Percentiles rank a stretch among this genome's conserved stretches.
phyloP scores from a whole-genome alignment of 2,888 invertebrate genomes.

The Netelia melanura region DNA sequence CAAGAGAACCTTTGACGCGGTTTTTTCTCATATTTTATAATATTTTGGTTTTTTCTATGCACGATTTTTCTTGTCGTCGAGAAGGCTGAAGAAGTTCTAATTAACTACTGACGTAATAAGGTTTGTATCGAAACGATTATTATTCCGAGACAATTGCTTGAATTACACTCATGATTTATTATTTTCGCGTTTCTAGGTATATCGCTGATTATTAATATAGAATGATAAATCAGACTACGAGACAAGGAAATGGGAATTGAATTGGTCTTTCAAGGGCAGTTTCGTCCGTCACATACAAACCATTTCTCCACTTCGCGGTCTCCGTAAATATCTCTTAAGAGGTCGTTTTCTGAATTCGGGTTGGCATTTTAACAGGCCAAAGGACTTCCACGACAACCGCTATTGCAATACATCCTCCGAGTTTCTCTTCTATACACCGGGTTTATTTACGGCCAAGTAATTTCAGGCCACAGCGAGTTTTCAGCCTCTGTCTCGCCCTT shows the following conservation, averaged over 20 bases:
- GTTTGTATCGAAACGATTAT: not conserved
- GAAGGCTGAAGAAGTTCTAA: conserved; percentile 39
- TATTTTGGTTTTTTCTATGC: conserved; percentile 22
- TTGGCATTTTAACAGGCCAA: conserved; percentile 57
- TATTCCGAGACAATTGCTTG: no score
- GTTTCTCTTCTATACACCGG: conserved; percentile 43
- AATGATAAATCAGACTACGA: conserved; percentile 36
- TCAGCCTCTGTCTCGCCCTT: conserved; percentile 46
- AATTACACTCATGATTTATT: not conserved
- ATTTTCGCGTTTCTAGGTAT: not conserved
- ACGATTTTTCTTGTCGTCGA: not conserved
- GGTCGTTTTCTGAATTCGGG: conserved; percentile 56
- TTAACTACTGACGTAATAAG: conserved; percentile 48
- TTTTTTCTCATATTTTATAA: conserved; percentile 36
- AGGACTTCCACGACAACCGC: conserved; percentile 51
- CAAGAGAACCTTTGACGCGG: conserved; percentile 38
- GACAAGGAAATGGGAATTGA: conserved; percentile 54
- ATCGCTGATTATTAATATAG: conserved; percentile 10
- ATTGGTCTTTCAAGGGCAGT: conserved; percentile 36
- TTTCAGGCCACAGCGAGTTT: conserved; percentile 65
- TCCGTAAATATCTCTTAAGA: conserved; percentile 64
- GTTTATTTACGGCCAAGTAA: conserved; percentile 70
- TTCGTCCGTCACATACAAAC: conserved; percentile 29
- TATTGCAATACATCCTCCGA: conserved; percentile 57
- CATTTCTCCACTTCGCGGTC: conserved; percentile 55